phyloP scores from a whole-genome alignment of 1,140 invertebrate genomes.

The Megalonaias nervosa region DNA sequence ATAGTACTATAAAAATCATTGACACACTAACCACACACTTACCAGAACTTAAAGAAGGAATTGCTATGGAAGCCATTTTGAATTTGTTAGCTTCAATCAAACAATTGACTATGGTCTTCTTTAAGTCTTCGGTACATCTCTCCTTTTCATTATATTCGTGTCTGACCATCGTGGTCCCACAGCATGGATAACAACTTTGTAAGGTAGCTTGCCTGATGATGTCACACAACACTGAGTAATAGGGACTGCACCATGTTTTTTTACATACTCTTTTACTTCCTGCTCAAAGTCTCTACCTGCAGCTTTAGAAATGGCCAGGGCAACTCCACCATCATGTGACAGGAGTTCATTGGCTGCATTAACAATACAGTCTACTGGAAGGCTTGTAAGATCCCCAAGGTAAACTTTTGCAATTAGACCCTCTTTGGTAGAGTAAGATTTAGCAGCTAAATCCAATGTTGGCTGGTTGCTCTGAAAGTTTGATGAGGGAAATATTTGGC shows the following conservation, averaged over 20 bases:
- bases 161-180: constrained; percentile 36
- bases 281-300: constrained; percentile 1
- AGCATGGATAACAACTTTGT: constrained; percentile 39
- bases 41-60: constrained; percentile 42
- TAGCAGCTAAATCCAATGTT: too few species aligned
- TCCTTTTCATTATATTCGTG: constrained; percentile 16
- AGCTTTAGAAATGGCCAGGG: constrained; percentile 2
- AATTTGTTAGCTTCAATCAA: constrained; percentile 7
- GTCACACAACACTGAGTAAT: not conserved
- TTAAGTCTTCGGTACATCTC: constrained; percentile 16
- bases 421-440: too few species aligned
- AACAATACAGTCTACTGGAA: constrained; percentile 5
- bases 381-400: too few species aligned
- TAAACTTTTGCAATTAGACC: too few species aligned
- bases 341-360: constrained; percentile 11
- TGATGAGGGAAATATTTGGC: too few species aligned
- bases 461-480: too few species aligned
- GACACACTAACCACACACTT: not conserved
- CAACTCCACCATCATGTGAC: not conserved
- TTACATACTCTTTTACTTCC: not conserved
- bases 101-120: constrained; percentile 29
- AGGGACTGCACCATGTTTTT: not conserved
- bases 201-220: constrained; percentile 31
- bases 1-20: too few species aligned
- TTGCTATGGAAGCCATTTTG: constrained; percentile 15